Percentiles rank a stretch among this genome's conserved stretches.
phyloP scores from a whole-genome alignment of 1,140 invertebrate genomes.

The Pogonomyrmex californicus region DNA sequence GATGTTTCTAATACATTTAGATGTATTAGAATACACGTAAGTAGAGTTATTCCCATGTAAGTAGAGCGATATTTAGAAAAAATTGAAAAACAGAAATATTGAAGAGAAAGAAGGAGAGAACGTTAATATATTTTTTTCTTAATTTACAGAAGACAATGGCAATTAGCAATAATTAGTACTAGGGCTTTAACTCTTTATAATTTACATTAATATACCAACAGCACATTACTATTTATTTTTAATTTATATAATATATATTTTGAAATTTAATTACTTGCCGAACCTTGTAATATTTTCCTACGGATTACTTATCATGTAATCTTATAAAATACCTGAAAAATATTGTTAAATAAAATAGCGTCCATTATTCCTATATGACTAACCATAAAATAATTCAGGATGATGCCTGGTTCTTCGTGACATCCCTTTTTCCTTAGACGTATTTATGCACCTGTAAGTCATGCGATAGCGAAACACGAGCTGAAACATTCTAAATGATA shows the following conservation, averaged over 20 bases:
- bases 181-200: neutral
- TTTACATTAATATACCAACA: too few species aligned
- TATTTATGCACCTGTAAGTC: neutral
- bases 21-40: neutral
- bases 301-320: neutral
- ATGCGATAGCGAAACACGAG: neutral
- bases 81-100: neutral
- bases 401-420: neutral
- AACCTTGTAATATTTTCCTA: neutral
- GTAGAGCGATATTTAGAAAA: neutral
- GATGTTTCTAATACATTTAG: neutral
- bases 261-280: neutral
- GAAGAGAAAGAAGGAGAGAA: neutral
- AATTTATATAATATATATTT: neutral
- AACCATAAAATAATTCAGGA: neutral
- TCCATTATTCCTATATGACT: neutral
- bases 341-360: neutral
- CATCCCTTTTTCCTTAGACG: neutral
- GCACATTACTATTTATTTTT: neutral
- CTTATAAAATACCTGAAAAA: neutral
- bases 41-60: slow-evolving; percentile 13
- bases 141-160: neutral
- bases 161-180: neutral
- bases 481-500: slow-evolving; percentile 32
- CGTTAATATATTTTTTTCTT: neutral